Conservation (phyloP, 2,113 vertebrate genomes). For the Orthonyx spaldingii region DNA sequence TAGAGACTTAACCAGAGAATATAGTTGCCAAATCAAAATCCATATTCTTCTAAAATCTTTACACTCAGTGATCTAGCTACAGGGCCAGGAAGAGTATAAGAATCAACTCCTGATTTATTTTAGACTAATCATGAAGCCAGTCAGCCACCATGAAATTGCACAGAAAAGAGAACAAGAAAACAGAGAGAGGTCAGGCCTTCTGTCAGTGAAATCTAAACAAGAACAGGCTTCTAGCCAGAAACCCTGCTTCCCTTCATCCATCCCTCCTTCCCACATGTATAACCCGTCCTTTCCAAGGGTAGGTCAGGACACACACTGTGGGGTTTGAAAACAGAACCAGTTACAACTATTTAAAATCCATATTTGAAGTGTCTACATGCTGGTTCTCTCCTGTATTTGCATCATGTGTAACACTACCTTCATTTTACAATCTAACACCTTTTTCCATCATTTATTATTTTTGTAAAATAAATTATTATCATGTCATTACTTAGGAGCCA, state of each 20-base stretch:
- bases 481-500: not conserved
- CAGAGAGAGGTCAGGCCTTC: slow-evolving; percentile 42
- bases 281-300: not conserved
- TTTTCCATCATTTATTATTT: not conserved
- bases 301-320: not conserved
- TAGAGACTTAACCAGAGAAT: not conserved
- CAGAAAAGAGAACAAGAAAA: slow-evolving; percentile 34
- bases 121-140: slow-evolving; percentile 17
- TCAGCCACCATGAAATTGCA: slow-evolving; percentile 42
- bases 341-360: not conserved
- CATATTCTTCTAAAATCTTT: not conserved
- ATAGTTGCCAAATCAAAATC: not conserved
- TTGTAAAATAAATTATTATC: not conserved
- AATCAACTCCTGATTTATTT: slow-evolving; percentile 10
- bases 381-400: not conserved
- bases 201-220: slow-evolving; percentile 9
- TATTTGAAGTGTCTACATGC: not conserved
- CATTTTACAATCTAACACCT: not conserved
- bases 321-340: not conserved
- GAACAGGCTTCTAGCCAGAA: slow-evolving; percentile 16
- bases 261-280: not conserved
- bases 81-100: not conserved
- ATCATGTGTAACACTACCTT: not conserved
- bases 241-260: not conserved
- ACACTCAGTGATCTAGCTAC: not conserved